Conservation (phyloP, 2,888 invertebrate species). For the Drosophila meridionalis region DNA sequence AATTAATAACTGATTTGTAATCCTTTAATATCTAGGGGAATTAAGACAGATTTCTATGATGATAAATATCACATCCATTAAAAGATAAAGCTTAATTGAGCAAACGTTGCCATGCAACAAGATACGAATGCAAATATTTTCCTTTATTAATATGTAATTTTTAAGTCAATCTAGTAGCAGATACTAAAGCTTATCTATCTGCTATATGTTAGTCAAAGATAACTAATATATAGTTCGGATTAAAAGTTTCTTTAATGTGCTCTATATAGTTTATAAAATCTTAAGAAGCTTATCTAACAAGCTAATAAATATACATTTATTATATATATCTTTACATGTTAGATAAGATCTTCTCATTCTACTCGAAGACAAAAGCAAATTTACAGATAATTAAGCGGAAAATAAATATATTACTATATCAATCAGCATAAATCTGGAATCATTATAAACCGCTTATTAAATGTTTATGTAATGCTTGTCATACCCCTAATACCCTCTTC, state of each 20-base stretch:
- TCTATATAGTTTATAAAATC: not conserved
- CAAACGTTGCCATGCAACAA: not conserved
- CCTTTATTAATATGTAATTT: not conserved
- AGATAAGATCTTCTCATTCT: not conserved
- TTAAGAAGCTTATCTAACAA: not conserved
- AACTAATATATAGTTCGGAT: not conserved
- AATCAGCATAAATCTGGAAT: not conserved
- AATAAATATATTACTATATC: not conserved
- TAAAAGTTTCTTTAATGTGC: not conserved
- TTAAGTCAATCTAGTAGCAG: not conserved
- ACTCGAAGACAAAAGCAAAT: not conserved
- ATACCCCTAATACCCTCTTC: not conserved
- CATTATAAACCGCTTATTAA: not conserved
- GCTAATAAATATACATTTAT: constrained; percentile 9
- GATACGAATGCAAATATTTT: not conserved
- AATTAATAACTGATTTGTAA: not conserved
- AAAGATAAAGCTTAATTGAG: not conserved
- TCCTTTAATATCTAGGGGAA: constrained; percentile 7
- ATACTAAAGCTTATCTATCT: not conserved
- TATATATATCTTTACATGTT: not conserved
- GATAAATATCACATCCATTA: constrained; percentile 2
- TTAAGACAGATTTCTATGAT: no score
- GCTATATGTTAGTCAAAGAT: not conserved
- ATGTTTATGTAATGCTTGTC: not conserved
- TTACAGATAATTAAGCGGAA: not conserved